Base-by-base conservation (phyloP, 2,888 invertebrate genomes). In the Autographa pulchrina region DNA sequence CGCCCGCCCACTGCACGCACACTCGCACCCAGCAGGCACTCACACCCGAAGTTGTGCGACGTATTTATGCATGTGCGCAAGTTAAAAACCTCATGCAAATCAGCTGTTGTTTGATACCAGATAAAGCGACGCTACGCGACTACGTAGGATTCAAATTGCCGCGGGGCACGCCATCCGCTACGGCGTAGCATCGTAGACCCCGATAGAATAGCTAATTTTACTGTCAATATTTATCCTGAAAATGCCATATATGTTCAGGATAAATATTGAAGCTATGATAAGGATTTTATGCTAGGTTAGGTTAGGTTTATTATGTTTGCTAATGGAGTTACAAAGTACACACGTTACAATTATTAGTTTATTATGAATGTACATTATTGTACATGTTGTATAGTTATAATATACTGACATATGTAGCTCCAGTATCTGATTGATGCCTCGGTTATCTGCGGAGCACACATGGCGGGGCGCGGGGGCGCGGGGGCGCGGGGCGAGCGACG, bases 41-140 rank as follows among this genome's bases (percentile, higher is more conserved):
- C 72, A 62, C 67, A 16, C 66, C 64, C 60, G 54, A 4, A 9
- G 54, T 25, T 25, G 54, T 56, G 25, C 20, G 25, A 6, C 25
- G 18, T 16, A 62, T 56, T 62, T 35, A 54, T 65, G 58, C 58
- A 56, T 70, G 82, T 67, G 58, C 35, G 56, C 32, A 18, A 65
- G 58, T 66, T 64, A 68, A 74, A 52, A 71, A 71, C 65, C 69
- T 72, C 77, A 87, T 86, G 88, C 88, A 87, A 86, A 88, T 88
- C 79, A 80, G 71, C 75, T 75, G 78, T 77, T 67, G 52, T 66
- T 61, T 61, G 58, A 70, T 72, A 63, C 9, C 77, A 77, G 75
- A 72, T 68, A 71, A 75, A 69, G 72, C 68, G 72, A 74, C 78
- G 78, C 81, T 78, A 80, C 79, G 80, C 63, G 67, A 58, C 74